phyloP scores from a whole-genome alignment of 2,113 vertebrate species.

The Ivindomyrus marchei region DNA sequence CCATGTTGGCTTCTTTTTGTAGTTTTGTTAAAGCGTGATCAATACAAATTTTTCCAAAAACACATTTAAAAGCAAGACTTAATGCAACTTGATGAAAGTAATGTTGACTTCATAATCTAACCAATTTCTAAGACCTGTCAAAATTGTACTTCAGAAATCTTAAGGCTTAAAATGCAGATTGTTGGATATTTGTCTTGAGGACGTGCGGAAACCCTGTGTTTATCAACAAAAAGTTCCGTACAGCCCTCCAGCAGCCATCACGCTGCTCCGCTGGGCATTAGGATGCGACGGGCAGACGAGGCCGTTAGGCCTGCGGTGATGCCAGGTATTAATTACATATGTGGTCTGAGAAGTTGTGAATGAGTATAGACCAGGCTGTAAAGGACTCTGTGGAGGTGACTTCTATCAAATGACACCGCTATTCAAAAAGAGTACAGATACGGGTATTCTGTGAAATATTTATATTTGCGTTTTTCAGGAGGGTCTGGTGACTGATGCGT shows the following conservation, averaged over 20 bases:
- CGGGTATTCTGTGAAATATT: not conserved
- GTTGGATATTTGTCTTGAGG: not conserved
- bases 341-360: not conserved
- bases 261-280: not conserved
- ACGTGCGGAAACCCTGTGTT: not conserved
- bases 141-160: not conserved
- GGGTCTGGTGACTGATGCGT: not conserved
- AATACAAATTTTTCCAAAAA: not conserved
- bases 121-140: not conserved
- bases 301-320: not conserved
- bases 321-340: not conserved
- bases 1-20: not conserved
- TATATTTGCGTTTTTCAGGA: not conserved
- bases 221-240: not conserved
- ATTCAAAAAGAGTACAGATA: not conserved
- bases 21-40: not conserved
- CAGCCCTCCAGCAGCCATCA: not conserved
- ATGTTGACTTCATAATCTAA: not conserved
- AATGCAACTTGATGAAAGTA: not conserved
- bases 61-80: not conserved
- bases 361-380: not conserved
- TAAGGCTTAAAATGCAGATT: not conserved
- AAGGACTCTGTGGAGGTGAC: not conserved
- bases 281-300: not conserved
- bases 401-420: not conserved